Percentiles rank a stretch among this genome's conserved stretches.
These are phyloP conservation scores for Chorisops tibialis DNA, from an alignment of 2,888 invertebrate genomes.

Conservation along the genomic window DNA sequence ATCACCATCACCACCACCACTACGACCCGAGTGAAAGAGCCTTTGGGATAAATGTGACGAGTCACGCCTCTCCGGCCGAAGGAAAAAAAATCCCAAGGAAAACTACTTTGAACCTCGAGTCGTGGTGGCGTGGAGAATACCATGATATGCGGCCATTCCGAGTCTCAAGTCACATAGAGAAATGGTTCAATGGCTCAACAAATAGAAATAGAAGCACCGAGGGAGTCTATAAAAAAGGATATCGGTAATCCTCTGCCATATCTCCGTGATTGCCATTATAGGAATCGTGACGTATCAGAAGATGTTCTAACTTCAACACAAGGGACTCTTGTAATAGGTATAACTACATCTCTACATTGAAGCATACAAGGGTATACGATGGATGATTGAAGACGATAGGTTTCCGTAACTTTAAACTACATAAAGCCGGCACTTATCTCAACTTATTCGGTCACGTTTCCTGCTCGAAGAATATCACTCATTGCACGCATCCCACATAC, in stretches of 20 bases:
- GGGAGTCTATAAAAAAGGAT: slow-evolving; percentile 26
- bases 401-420: too few relatives aligned
- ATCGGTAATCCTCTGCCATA: slow-evolving; percentile 25
- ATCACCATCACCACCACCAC: slow-evolving; percentile 6
- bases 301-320: background rate
- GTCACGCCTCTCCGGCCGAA: slow-evolving; percentile 8
- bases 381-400: too few relatives aligned
- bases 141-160: slow-evolving; percentile 23
- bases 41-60: slow-evolving; percentile 23
- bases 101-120: slow-evolving; percentile 7
- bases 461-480: too few relatives aligned
- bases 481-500: too few relatives aligned
- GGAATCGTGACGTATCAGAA: slow-evolving; percentile 27
- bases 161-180: slow-evolving; percentile 20
- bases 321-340: too few relatives aligned
- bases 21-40: slow-evolving; percentile 10
- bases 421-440: too few relatives aligned
- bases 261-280: slow-evolving; percentile 28
- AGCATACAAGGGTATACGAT: too few relatives aligned
- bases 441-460: too few relatives aligned
- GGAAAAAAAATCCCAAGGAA: slow-evolving; percentile 1
- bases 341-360: too few relatives aligned
- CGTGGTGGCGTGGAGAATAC: too few relatives aligned
- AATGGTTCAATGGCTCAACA: slow-evolving; percentile 27
- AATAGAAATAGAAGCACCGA: slow-evolving; percentile 24